Conservation (phyloP, 1,140 invertebrate species). For the Rhynchophorus ferrugineus region DNA sequence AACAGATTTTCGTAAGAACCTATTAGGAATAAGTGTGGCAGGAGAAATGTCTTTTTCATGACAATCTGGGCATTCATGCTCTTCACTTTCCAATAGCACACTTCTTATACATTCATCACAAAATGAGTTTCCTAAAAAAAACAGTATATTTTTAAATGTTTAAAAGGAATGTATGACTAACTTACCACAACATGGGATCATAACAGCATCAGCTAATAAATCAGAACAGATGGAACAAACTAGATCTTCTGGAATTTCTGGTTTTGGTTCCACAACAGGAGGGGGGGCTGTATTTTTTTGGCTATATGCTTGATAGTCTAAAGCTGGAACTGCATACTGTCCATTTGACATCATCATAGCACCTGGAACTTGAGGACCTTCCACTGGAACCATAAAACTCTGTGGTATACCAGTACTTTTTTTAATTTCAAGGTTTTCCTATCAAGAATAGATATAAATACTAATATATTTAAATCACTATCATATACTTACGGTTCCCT, state of each 20-base stretch:
- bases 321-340: slow-evolving; percentile 81
- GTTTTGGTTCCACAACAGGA: slow-evolving; percentile 55
- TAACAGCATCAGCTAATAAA: slow-evolving; percentile 89
- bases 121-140: slow-evolving; percentile 64
- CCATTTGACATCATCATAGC: slow-evolving; percentile 91
- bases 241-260: slow-evolving; percentile 83
- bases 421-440: slow-evolving; percentile 73
- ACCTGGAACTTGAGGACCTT: slow-evolving; percentile 80
- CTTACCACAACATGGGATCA: slow-evolving; percentile 89
- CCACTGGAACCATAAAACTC: slow-evolving; percentile 91
- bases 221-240: slow-evolving; percentile 88
- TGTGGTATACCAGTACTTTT: slow-evolving; percentile 95
- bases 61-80: slow-evolving; percentile 91
- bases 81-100: slow-evolving; percentile 82
- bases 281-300: slow-evolving; percentile 49
- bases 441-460: slow-evolving; percentile 21
- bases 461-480: slow-evolving; percentile 4
- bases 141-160: not conserved
- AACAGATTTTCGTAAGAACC: slow-evolving; percentile 81
- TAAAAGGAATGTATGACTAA: not conserved
- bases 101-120: slow-evolving; percentile 97
- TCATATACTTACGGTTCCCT: slow-evolving; percentile 47
- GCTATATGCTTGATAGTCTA: slow-evolving; percentile 73
- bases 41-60: slow-evolving; percentile 87
- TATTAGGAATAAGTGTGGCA: slow-evolving; percentile 86